Conservation (phyloP, 1,140 invertebrate species). For the Brachionus rotundiformis region DNA sequence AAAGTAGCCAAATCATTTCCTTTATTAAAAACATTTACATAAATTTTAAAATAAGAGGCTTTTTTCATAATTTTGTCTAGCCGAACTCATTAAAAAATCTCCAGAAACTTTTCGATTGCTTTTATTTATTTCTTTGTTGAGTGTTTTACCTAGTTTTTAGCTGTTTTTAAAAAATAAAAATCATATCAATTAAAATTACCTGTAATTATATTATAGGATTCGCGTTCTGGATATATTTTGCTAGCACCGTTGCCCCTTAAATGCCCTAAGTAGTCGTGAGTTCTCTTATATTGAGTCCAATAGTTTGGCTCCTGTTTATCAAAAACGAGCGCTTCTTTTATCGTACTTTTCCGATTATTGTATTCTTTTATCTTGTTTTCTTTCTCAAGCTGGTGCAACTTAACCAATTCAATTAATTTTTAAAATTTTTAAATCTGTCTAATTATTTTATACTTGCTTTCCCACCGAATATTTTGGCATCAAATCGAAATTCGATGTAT, state of each 20-base stretch:
- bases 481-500: slow-evolving; percentile 18
- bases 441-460: slow-evolving; percentile 33
- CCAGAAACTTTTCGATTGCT: background rate
- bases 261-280: slow-evolving; percentile 42
- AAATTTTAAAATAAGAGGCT: background rate
- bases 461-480: slow-evolving; percentile 49
- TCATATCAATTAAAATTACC: background rate
- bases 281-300: slow-evolving; percentile 51
- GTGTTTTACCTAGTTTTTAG: background rate
- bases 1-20: background rate
- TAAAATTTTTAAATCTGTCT: background rate
- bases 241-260: background rate
- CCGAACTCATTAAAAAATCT: background rate
- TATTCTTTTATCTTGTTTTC: slow-evolving; percentile 26
- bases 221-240: slow-evolving; percentile 12
- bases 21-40: background rate
- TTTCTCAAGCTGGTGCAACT: background rate
- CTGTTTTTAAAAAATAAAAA: background rate
- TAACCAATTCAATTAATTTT: background rate
- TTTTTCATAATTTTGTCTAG: background rate
- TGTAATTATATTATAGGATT: slow-evolving; percentile 34
- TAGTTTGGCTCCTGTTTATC: slow-evolving; percentile 10
- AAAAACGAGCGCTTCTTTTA: background rate
- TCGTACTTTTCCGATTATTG: slow-evolving; percentile 38
- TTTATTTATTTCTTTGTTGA: background rate